phyloP scores from a whole-genome alignment of 2,888 invertebrate genomes.

The Harpagoxenus sublaevis region DNA sequence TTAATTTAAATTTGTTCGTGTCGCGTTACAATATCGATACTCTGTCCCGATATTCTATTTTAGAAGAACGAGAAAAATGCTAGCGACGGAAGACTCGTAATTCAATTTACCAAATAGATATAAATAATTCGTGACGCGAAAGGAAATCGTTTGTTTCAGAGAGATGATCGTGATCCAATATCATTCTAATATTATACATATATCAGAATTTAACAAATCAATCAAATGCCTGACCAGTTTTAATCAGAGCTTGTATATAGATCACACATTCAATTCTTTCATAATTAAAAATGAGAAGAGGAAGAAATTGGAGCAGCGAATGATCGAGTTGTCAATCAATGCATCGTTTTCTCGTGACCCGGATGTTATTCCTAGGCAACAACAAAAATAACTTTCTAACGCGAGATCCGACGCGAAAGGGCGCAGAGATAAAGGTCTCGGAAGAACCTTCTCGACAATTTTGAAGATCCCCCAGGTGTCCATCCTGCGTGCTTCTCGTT shows the following conservation, averaged over 20 bases:
- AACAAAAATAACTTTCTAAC: not conserved
- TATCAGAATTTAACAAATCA: not conserved
- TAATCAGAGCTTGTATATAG: not conserved
- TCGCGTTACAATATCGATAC: not conserved
- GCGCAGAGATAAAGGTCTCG: not conserved
- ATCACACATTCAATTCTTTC: not conserved
- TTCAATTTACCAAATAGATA: not conserved
- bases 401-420: not conserved
- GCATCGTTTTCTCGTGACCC: not conserved
- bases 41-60: not conserved
- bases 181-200: not conserved
- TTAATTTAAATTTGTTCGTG: not conserved
- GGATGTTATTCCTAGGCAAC: not conserved
- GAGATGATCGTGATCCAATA: slow-evolving; percentile 3
- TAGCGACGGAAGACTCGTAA: not conserved
- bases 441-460: not conserved
- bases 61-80: too few relatives aligned
- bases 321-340: not conserved
- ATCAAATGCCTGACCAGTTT: not conserved
- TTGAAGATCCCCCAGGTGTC: not conserved
- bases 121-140: not conserved
- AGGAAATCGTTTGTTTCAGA: not conserved
- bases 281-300: not conserved
- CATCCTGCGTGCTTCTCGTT: not conserved
- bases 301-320: not conserved